These are phyloP conservation scores for Aporrectodea caliginosa DNA, from an alignment of 1,140 invertebrate species.

Conservation along the genomic window DNA sequence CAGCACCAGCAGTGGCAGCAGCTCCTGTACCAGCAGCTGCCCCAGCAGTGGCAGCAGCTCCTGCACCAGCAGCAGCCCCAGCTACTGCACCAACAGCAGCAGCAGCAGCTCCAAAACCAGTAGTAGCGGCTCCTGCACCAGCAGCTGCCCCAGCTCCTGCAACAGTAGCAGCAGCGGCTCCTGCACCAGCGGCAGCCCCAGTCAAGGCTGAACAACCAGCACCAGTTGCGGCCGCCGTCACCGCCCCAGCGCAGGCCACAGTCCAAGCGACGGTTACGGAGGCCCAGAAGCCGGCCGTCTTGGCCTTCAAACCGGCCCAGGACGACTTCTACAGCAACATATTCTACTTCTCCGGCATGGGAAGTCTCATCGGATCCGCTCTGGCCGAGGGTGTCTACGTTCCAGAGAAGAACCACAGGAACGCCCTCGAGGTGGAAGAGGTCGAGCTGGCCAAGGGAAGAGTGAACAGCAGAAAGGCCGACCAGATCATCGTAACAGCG, in stretches of 20 bases:
- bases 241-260: not conserved
- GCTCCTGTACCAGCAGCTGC: not conserved
- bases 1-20: not conserved
- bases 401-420: conserved; percentile 23
- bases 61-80: not conserved
- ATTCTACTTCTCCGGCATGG: conserved; percentile 34
- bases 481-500: conserved; percentile 19
- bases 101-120: not conserved
- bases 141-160: conserved; percentile 10
- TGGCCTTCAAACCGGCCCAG: not conserved
- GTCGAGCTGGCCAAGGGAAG: not conserved
- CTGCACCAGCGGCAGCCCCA: not conserved
- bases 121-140: not conserved
- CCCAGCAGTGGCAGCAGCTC: not conserved
- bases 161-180: not conserved
- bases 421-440: conserved; percentile 11
- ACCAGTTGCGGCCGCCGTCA: not conserved
- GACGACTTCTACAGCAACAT: conserved; percentile 29
- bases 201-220: not conserved
- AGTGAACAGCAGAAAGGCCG: not conserved
- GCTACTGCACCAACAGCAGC: not conserved
- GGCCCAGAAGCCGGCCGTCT: too few relatives aligned
- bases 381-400: conserved; percentile 30
- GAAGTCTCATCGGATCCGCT: conserved; percentile 25
- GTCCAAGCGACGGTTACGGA: not conserved